Percentiles rank a stretch among this genome's conserved stretches.
phyloP scores from a whole-genome alignment of 2,888 invertebrate genomes.

The Hirtodrosophila trivittata region DNA sequence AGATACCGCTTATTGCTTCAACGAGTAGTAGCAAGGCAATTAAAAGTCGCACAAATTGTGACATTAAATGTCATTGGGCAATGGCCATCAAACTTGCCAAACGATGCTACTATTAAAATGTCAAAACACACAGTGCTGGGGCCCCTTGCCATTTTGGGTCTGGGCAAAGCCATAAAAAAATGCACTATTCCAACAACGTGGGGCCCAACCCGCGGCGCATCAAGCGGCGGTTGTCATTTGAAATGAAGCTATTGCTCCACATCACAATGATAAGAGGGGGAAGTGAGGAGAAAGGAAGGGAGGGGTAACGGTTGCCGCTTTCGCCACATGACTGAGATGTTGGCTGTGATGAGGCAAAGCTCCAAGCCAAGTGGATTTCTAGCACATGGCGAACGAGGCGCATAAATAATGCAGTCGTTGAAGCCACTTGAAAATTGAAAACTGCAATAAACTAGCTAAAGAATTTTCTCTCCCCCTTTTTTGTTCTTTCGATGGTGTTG shows the following conservation, averaged over 20 bases:
- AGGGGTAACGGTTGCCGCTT: conserved; percentile 29
- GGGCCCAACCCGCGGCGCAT: conserved; percentile 64
- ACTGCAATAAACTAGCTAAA: conserved; percentile 62
- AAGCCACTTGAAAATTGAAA: conserved; percentile 65
- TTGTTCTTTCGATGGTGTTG: too few relatives aligned
- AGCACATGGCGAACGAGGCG: conserved; percentile 68
- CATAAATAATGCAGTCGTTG: conserved; percentile 69
- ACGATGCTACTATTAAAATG: conserved; percentile 70
- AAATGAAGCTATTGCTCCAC: conserved; percentile 76
- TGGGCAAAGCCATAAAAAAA: conserved; percentile 54
- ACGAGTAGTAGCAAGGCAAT: conserved; percentile 38
- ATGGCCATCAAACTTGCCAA: conserved; percentile 58
- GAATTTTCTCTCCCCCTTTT: conserved; percentile 11
- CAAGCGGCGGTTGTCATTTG: conserved; percentile 72
- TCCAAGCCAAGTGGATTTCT: conserved; percentile 66
- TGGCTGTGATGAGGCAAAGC: conserved; percentile 34
- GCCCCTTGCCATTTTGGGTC: conserved; percentile 58
- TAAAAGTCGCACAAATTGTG: conserved; percentile 66
- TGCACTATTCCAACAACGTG: conserved; percentile 42
- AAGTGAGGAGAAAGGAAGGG: conserved; percentile 1
- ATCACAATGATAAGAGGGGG: conserved; percentile 26
- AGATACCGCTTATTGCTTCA: neutral
- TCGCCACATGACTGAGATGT: conserved; percentile 61
- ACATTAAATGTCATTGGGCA: conserved; percentile 66
- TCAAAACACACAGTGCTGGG: conserved; percentile 61